Percentiles rank a stretch among this genome's conserved stretches.
These are phyloP conservation scores for Drosophila rellima DNA, from an alignment of 2,888 invertebrate species.

Conservation along the genomic window DNA sequence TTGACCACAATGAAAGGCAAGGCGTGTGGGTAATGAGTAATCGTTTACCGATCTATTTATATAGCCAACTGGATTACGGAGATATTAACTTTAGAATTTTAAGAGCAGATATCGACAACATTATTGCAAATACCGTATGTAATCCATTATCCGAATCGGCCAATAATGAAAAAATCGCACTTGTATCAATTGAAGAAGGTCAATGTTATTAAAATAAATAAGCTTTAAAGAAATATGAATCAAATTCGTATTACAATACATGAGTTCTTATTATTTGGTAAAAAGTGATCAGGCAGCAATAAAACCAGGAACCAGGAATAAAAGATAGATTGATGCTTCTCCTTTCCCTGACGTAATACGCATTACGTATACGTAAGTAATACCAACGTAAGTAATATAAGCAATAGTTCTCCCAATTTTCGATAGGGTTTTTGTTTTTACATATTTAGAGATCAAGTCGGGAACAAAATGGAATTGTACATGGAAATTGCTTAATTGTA, in stretches of 20 bases:
- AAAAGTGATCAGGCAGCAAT: too few species aligned
- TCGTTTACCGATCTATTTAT: slow-evolving; percentile 90
- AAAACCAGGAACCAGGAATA: too few species aligned
- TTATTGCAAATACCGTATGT: slow-evolving; percentile 90
- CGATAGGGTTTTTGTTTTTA: too few species aligned
- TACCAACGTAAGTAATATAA: too few species aligned
- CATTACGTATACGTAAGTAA: too few species aligned
- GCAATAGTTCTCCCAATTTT: too few species aligned
- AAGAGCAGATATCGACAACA: slow-evolving; percentile 88
- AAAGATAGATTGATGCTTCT: too few species aligned
- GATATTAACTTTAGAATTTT: slow-evolving; percentile 92
- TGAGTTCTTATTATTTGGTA: neutral
- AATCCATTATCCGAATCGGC: slow-evolving; percentile 86
- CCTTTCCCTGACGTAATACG: too few species aligned
- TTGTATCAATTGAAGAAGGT: slow-evolving; percentile 62
- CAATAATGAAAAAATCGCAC: slow-evolving; percentile 21
- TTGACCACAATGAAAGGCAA: slow-evolving; percentile 89
- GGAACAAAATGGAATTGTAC: too few species aligned
- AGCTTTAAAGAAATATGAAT: neutral
- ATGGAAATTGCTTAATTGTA: too few species aligned
- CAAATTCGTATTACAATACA: too few species aligned
- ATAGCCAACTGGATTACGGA: slow-evolving; percentile 88
- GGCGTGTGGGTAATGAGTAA: slow-evolving; percentile 93
- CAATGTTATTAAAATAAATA: slow-evolving; percentile 58
- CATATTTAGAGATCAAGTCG: too few species aligned